Evolutionary conservation across 2,113 vertebrate genomes (phyloP), one percentile per base, ranked within the genome.

Genomic region (Paedocypris sp.): DNA sequence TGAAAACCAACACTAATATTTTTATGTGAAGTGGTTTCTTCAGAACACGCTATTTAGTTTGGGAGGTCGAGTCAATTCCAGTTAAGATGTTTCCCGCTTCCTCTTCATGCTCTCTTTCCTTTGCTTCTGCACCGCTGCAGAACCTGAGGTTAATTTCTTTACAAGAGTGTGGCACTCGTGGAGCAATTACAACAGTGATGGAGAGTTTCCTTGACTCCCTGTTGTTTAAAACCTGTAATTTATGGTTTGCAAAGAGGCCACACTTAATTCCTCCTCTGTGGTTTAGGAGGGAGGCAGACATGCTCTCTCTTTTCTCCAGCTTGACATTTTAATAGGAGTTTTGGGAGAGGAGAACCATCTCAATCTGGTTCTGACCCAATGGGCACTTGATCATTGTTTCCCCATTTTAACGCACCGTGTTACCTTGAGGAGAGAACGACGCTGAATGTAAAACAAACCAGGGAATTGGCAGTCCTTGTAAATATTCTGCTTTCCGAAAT

Each of bases 191-290:
- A 68, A 36, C 49, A 62, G 45, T 70, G 64, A 68, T 52, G 49
- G 69, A 72, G 60, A 60, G 67, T 43, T 70, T 73, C 74, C 64
- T 64, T 52, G 48, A 65, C 60, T 73, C 71, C 62, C 68, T 52
- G 57, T 68, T 69, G 63, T 69, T 76, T 76, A 73, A 71, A 76
- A 60, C 56, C 64, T 64, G 47, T 64, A 64, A 76, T 76, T 74
- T 74, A 73, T 73, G 59, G 51, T 56, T 63, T 26, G 50, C 61
- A 62, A 61, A 74, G 60, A 66, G 60, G 48, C 61, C 59, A 23
- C 49, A 57, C 54, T 67, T 62, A 73, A 71, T 68, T 68, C 58
- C 71, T 67, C 67, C 71, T 63, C 38, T 49, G 71, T 67, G 69
- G 66, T 63, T 36, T 47, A 45, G 31, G 32, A 54, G 58, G 45